Evolutionary conservation across 1,140 invertebrate genomes (phyloP), one percentile per base, ranked within the genome.

Genomic region (Drepana arcuata): DNA sequence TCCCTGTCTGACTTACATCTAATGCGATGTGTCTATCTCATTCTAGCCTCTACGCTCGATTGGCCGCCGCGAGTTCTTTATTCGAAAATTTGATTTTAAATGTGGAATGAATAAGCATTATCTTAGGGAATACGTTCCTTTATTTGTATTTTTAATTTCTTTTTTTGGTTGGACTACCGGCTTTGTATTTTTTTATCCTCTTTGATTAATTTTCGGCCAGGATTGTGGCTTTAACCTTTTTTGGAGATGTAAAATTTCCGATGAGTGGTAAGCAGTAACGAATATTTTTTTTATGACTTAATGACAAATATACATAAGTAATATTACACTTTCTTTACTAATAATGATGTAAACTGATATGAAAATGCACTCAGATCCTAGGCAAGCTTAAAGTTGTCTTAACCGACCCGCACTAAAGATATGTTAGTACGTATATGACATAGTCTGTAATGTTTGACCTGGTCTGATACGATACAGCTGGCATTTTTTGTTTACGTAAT

Each of bases 71-170:
- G 63, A 57, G 65, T 68, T 69, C 77, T 81, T 79, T 78, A 82
- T 82, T 80, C 77, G 73, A 80, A 80, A 82, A 79, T 78, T 80
- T 77, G 67, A 80, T 82, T 82, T 80, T 80, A 78, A 82, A 82
- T 78, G 71, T 82, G 74, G 78, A 78, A 82, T 82, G 78, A 82
- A 77, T 80, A 82, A 82, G 78, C 78, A 80, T 82, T 80, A 77
- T 78, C 74, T 75, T 72, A 77, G 60, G 64, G 67, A 77, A 80
- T 75, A 60, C 64, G 66, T 71, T 79, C 67, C 77, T 78, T 79
- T 79, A 74, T 77, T 79, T 78, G 64, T 62, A 72, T 78, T 79
- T 75, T 82, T 80, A 77, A 80, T 80, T 78, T 66, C 55, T 79
- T 80, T 73, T 80, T 80, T 73, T 41, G 46, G 49, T 35, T 48